Evolutionary conservation across 2,113 vertebrate species (phyloP).

Genomic region (Podarcis muralis): DNA sequence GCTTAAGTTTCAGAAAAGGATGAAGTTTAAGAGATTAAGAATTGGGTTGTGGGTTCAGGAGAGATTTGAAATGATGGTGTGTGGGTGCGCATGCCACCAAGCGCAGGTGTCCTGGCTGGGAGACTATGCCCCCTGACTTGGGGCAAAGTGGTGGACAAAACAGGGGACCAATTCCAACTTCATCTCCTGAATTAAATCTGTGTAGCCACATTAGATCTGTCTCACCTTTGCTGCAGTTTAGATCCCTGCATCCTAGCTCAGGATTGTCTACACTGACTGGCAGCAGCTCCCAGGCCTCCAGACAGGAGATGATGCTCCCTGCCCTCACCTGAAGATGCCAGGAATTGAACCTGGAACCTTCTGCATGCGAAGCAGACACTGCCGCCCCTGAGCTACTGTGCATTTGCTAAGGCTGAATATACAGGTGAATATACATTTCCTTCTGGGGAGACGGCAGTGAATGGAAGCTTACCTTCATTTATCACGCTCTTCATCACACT

Average conservation of each 20-base stretch:
- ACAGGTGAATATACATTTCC: neutral
- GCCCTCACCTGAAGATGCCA: too few species aligned
- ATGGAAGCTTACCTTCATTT: slow-evolving; percentile 81
- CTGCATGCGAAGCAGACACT: too few species aligned
- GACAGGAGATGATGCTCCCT: too few species aligned
- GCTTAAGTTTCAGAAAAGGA: neutral
- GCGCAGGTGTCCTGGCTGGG: neutral
- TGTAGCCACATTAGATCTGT: neutral
- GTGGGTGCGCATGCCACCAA: neutral
- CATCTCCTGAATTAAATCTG: neutral
- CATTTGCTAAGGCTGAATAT: neutral
- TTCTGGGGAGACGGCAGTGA: neutral
- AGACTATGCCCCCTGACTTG: neutral
- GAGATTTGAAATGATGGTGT: too few species aligned
- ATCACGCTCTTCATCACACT: slow-evolving; percentile 90
- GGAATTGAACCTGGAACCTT: too few species aligned
- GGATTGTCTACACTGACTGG: too few species aligned
- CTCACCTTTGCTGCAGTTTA: neutral
- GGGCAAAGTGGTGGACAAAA: neutral
- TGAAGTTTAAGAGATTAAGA: neutral
- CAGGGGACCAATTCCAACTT: neutral
- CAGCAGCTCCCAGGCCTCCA: neutral
- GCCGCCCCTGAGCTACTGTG: too few species aligned
- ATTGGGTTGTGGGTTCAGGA: neutral
- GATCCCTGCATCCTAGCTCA: neutral